A percentile compares a stretch with the other conserved stretches of the same genome.
These are phyloP conservation scores for Pristionchus fissidentatus DNA, from an alignment of 2,888 invertebrate species.

Conservation along the genomic window DNA sequence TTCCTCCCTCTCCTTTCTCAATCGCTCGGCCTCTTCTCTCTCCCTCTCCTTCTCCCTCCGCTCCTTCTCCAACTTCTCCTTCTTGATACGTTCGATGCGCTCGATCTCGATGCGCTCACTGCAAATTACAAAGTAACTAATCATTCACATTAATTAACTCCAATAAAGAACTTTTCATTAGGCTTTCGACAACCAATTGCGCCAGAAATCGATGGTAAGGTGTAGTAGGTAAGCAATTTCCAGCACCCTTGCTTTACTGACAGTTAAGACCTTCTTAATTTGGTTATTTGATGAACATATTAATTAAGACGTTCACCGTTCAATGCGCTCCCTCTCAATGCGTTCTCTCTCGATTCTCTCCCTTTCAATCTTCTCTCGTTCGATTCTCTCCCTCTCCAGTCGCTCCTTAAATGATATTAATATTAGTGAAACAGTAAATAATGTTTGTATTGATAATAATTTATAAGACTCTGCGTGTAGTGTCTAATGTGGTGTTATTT, in stretches of 20 bases:
- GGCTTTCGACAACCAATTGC: too few species aligned
- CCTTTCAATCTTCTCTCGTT: slow-evolving; percentile 55
- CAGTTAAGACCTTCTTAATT: slow-evolving; percentile 62
- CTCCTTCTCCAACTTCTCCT: slow-evolving; percentile 69
- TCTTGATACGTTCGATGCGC: slow-evolving; percentile 72
- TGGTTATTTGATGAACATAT: slow-evolving; percentile 53
- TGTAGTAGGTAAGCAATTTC: too few species aligned
- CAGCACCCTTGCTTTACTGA: slow-evolving; percentile 52
- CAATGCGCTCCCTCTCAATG: slow-evolving; percentile 56
- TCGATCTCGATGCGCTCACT: slow-evolving; percentile 66
- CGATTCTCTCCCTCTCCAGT: slow-evolving; percentile 69
- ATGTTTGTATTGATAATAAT: too few species aligned
- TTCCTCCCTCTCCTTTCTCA: slow-evolving; percentile 54
- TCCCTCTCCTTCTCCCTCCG: slow-evolving; percentile 63
- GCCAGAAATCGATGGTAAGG: too few species aligned
- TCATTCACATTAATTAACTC: not conserved
- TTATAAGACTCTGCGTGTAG: not conserved
- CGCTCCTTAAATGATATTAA: too few species aligned
- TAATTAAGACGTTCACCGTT: slow-evolving; percentile 45
- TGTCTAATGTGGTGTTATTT: too few species aligned
- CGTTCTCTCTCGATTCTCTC: slow-evolving; percentile 58
- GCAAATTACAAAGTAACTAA: slow-evolving; percentile 49
- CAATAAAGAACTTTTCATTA: too few species aligned
- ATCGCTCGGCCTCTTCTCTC: slow-evolving; percentile 59
- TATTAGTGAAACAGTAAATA: too few species aligned